Base-by-base conservation (phyloP, 2,113 vertebrate genomes). In the Rattus rattus region DNA sequence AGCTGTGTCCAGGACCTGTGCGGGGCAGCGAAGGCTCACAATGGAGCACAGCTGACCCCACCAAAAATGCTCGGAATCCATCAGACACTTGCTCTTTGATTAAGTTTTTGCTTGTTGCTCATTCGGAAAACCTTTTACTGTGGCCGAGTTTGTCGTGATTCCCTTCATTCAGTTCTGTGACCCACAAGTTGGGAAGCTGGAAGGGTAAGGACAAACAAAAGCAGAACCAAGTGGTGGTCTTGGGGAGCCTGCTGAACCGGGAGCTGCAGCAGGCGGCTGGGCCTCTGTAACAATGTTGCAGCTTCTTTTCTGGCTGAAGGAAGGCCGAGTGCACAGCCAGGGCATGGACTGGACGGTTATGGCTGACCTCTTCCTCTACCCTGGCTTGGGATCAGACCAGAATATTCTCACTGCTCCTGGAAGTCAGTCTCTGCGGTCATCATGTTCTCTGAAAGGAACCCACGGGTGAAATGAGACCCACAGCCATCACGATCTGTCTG, bases 241-340 rank as follows among this genome's bases (percentile, higher is more conserved):
- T 24, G 0, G 6, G 7, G 30, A n/a, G 65, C 2, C 2, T 28
- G 7, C 65, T 30, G 54, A 14, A 3, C 36, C 16, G 16, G 24
- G 56, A 54, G 54, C 16, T 73, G 30, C 7, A 1, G 81, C n/a
- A 33, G 2, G 5, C 56, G 76, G 33, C 43, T 5, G 7, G 14
- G 0, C 22, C 39, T 83, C 30, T 52, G 49, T n/a, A 3, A 47
- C 17, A 54, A 61, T 6, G 36, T 36, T 39, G 70, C 24, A n/a
- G 67, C 93, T 92, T 52, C 49, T 54, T 28, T 56, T 7, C 80
- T 22, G 14, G 70, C 67, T 52, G 26, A 39, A 9, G 39, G 36
- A 72, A 49, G 22, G n/a, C 65, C 12, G 9, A 77, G n/a, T 1
- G 30, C 43, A 73, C 28, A 65, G 33, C 14, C 43, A 10, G 12